These are phyloP conservation scores for Bhutanitis thaidina DNA, from an alignment of 2,888 invertebrate genomes.

Conservation along the genomic window DNA sequence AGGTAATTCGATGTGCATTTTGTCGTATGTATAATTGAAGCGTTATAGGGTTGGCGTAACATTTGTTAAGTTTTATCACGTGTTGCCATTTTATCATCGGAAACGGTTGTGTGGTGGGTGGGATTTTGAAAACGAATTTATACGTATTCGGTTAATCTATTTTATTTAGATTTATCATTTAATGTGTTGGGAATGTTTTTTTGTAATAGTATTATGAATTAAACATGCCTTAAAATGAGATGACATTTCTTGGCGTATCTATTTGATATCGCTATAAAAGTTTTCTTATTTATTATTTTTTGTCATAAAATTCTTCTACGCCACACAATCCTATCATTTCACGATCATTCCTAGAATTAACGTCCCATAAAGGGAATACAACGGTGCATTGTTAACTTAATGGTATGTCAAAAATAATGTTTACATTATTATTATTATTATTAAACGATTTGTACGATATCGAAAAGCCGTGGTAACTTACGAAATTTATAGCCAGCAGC, in stretches of 20 bases:
- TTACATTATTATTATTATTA: background rate
- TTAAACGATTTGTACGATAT: background rate
- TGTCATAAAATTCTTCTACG: background rate
- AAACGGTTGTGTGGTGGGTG: slow-evolving; percentile 18
- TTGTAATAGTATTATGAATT: too few species aligned
- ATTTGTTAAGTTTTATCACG: slow-evolving; percentile 30
- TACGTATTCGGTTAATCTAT: too few species aligned
- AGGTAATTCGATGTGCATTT: slow-evolving; percentile 20
- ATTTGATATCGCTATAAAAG: background rate
- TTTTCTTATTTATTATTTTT: too few species aligned
- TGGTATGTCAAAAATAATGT: background rate
- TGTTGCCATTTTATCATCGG: slow-evolving; percentile 23
- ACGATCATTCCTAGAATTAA: slow-evolving; percentile 14
- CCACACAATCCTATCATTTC: slow-evolving; percentile 13
- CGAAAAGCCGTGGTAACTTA: too few species aligned
- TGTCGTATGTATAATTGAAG: slow-evolving; percentile 23
- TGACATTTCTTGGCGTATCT: background rate
- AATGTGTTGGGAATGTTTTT: too few species aligned
- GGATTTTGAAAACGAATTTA: background rate
- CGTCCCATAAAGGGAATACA: background rate
- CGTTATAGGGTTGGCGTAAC: slow-evolving; percentile 22
- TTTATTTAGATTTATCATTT: too few species aligned
- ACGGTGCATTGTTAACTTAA: slow-evolving; percentile 5
- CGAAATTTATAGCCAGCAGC: too few species aligned
- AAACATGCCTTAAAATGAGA: too few species aligned